Evolutionary conservation across 2,797 vertebrate genomes (phyloP).

Genomic region (Amphiprion clarkii): DNA sequence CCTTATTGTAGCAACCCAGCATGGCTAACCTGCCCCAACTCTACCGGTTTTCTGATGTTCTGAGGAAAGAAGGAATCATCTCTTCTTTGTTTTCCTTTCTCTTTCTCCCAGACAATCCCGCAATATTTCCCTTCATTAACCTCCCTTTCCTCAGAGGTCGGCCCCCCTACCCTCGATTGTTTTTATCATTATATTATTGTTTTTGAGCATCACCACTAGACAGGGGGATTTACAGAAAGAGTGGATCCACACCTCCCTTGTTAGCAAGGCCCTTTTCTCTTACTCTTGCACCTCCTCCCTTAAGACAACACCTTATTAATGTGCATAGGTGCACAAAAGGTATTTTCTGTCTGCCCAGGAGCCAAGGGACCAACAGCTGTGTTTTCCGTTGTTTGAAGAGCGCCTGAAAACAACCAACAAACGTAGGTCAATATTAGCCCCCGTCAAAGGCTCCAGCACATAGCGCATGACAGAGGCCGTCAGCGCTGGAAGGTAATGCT

Average conservation of each 20-base stretch:
- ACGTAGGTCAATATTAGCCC: constrained; percentile 69
- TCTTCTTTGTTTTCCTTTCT: constrained; percentile 53
- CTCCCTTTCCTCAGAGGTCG: constrained; percentile 80
- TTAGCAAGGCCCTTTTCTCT: constrained; percentile 37
- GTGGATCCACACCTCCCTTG: constrained; percentile 66
- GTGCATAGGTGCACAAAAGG: constrained; percentile 68
- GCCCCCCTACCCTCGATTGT: constrained; percentile 78
- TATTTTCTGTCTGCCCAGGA: constrained; percentile 61
- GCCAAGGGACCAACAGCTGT: constrained; percentile 71
- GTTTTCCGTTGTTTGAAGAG: constrained; percentile 70
- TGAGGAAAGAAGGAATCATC: constrained; percentile 55
- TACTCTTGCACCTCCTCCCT: constrained; percentile 42
- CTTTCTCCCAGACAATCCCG: constrained; percentile 71
- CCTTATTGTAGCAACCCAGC: constrained; percentile 92
- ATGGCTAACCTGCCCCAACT: constrained; percentile 89
- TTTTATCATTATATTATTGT: constrained; percentile 78
- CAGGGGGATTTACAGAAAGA: constrained; percentile 63
- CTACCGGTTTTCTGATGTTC: constrained; percentile 78
- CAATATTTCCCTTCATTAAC: constrained; percentile 88
- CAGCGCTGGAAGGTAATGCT: constrained; percentile 71
- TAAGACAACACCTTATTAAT: constrained; percentile 72
- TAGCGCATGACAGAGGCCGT: constrained; percentile 72
- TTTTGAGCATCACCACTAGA: constrained; percentile 79
- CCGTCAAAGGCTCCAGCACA: constrained; percentile 63
- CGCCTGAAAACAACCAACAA: constrained; percentile 67